Evolutionary conservation across 2,113 vertebrate genomes (phyloP).

Genomic region (Tympanuchus pallidicinctus): DNA sequence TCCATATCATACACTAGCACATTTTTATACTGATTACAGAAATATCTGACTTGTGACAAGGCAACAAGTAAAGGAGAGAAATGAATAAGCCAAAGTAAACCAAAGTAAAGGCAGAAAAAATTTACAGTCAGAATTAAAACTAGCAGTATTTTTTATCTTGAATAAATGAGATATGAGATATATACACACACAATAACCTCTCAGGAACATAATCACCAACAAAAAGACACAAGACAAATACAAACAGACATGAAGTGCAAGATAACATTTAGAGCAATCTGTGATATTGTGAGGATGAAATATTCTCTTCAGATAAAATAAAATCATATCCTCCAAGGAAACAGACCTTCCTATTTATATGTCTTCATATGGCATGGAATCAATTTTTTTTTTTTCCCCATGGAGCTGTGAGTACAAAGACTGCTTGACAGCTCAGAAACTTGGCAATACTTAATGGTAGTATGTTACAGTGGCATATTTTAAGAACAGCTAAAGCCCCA

Average conservation of each 20-base stretch:
- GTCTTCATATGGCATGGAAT: slow-evolving; percentile 45
- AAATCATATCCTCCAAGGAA: slow-evolving; percentile 55
- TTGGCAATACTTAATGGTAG: not conserved
- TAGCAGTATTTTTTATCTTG: not conserved
- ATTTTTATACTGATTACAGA: not conserved
- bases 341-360: slow-evolving; percentile 39
- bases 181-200: not conserved
- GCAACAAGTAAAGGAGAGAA: not conserved
- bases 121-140: slow-evolving; percentile 45
- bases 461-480: not conserved
- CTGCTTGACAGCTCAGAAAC: slow-evolving; percentile 5
- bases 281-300: slow-evolving; percentile 7
- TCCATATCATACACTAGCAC: not conserved
- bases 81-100: slow-evolving; percentile 13
- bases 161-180: not conserved
- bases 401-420: not conserved
- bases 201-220: slow-evolving; percentile 14
- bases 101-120: slow-evolving; percentile 11
- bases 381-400: not conserved
- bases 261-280: slow-evolving; percentile 53
- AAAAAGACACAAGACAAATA: slow-evolving; percentile 24
- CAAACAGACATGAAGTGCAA: slow-evolving; percentile 1
- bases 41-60: not conserved
- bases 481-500: not conserved
- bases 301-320: slow-evolving; percentile 29